Conservation (phyloP, 1,140 invertebrate genomes). For the Cecropterus lyciades region DNA sequence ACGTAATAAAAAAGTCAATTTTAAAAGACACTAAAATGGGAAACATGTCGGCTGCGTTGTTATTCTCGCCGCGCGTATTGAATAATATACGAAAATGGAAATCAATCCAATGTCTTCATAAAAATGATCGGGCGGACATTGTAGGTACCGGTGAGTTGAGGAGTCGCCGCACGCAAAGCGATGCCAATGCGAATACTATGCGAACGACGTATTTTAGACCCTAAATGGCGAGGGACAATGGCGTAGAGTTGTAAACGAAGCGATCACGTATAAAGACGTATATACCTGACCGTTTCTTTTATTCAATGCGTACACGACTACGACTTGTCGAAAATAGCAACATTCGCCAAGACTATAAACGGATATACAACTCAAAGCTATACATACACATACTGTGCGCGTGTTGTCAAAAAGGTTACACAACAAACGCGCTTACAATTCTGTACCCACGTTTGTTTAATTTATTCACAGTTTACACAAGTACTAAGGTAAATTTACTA, state of each 20-base stretch:
- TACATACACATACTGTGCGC: too few species aligned
- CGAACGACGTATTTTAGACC: constrained; percentile 31
- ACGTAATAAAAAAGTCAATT: constrained; percentile 18
- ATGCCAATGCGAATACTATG: constrained; percentile 19
- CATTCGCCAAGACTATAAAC: too few species aligned
- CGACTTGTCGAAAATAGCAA: too few species aligned
- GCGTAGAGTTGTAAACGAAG: constrained; percentile 21
- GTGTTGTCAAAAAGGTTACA: too few species aligned
- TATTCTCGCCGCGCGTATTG: constrained; percentile 30
- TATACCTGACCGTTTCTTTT: constrained; percentile 8
- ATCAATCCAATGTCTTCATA: constrained; percentile 37
- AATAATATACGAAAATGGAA: constrained; percentile 41
- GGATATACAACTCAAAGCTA: too few species aligned
- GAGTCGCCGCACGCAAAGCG: constrained; percentile 34
- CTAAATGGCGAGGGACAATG: constrained; percentile 28
- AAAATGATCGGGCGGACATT: constrained; percentile 33
- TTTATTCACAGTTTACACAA: too few species aligned
- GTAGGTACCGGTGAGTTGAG: constrained; percentile 7
- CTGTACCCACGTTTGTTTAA: too few species aligned
- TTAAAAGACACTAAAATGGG: constrained; percentile 23
- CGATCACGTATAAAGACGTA: constrained; percentile 24
- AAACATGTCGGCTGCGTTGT: constrained; percentile 17
- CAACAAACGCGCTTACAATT: too few species aligned
- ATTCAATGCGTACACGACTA: constrained; percentile 7
- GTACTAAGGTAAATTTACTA: too few species aligned